Evolutionary conservation across 1,140 invertebrate species (phyloP), one percentile per base, ranked within the genome.

Genomic region (Orussus abietinus): DNA sequence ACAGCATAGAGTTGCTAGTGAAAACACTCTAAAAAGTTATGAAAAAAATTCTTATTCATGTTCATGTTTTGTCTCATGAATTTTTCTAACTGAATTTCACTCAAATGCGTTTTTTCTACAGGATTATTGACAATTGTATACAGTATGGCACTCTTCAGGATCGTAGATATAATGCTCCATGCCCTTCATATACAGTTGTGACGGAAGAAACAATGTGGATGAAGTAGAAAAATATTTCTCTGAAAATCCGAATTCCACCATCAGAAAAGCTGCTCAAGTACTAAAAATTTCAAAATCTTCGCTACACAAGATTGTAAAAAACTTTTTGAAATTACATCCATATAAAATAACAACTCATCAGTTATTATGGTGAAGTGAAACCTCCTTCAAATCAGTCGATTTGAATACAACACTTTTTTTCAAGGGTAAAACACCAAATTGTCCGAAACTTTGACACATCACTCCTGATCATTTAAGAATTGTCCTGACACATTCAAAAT

Each of bases 291-390:
- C 30, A 9, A 32, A 32, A 32, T 32, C 30, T 10, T 32, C 30
- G 13, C 13, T 32, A 32, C 30, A 32, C 30, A 32, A 12, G 9
- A 32, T 32, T 32, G n/a, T n/a, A n/a, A n/a, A n/a, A n/a, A n/a
- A n/a, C n/a, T n/a, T n/a, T n/a, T n/a, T n/a, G n/a, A n/a, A 32
- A 13, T 32, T 32, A 32, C 30, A 32, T 32, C 30, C 13, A 32
- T 32, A 6, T 32, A 12, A 32, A 32, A 32, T 32, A 32, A 32
- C 6, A 9, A 32, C 30, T 32, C 12, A 32, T 32, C 12, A 32
- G 13, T 32, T 32, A 13, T 32, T 32, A 32, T n/a, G n/a, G n/a
- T n/a, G n/a, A n/a, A n/a, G n/a, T n/a, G n/a, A n/a, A n/a, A n/a
- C n/a, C n/a, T n/a, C n/a, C n/a, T n/a, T n/a, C n/a, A n/a, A n/a